Percentiles rank a stretch among this genome's conserved stretches.
phyloP scores from a whole-genome alignment of 2,888 invertebrate species.

The Yponomeuta cagnagella region DNA sequence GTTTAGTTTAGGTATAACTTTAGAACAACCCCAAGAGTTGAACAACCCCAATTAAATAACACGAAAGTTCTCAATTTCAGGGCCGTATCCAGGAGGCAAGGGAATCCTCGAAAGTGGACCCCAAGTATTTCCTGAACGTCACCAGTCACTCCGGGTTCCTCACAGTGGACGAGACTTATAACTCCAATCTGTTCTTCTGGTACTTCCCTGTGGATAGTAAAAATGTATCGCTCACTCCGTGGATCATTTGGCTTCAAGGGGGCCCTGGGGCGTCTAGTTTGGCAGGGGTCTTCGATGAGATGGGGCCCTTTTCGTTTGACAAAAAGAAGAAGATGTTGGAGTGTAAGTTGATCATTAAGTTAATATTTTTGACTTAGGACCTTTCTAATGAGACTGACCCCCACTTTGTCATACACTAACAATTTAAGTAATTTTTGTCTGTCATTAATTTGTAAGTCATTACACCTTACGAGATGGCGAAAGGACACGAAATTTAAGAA shows the following conservation, averaged over 20 bases:
- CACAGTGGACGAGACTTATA: slow-evolving; percentile 78
- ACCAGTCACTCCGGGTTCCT: slow-evolving; percentile 40
- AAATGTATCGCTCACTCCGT: slow-evolving; percentile 49
- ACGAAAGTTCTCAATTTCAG: background rate
- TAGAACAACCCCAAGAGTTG: too few species aligned
- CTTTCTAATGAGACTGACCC: too few species aligned
- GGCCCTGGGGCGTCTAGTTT: slow-evolving; percentile 80
- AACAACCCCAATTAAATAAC: background rate
- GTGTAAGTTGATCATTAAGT: slow-evolving; percentile 4
- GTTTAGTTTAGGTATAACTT: too few species aligned
- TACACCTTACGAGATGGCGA: too few species aligned
- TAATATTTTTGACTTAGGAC: too few species aligned
- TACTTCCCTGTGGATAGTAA: slow-evolving; percentile 71
- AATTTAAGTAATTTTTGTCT: too few species aligned
- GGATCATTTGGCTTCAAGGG: slow-evolving; percentile 86
- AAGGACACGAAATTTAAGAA: too few species aligned
- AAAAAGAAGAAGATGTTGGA: background rate
- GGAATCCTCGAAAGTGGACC: slow-evolving; percentile 16
- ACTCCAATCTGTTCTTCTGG: slow-evolving; percentile 85
- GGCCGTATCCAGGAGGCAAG: slow-evolving; percentile 12
- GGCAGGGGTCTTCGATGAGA: slow-evolving; percentile 17
- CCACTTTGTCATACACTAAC: too few species aligned
- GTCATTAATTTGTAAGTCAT: too few species aligned
- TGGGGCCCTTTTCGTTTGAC: slow-evolving; percentile 16
- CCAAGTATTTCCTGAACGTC: slow-evolving; percentile 30